Evolutionary conservation across 2,888 invertebrate genomes (phyloP).

Genomic region (Macrophya annulata): DNA sequence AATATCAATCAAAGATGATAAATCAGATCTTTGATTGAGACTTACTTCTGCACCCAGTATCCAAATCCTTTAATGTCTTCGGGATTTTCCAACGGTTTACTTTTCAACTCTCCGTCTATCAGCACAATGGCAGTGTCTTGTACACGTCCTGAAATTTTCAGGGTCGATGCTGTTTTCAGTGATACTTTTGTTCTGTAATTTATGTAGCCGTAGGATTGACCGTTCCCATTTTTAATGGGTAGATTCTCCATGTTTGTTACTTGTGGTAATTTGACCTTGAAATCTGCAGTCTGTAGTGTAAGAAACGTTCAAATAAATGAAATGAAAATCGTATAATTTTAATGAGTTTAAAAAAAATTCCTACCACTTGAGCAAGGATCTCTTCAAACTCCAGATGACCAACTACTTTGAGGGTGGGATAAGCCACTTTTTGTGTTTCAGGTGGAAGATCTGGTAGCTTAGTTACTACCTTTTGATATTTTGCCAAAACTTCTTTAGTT

Average conservation of each 20-base stretch:
- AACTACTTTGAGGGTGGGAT: conserved; percentile 68
- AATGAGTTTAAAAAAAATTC: neutral
- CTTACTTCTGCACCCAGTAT: conserved; percentile 71
- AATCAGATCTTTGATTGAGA: conserved; percentile 9
- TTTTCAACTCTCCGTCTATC: conserved; percentile 78
- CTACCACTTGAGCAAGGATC: conserved; percentile 66
- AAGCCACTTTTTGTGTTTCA: conserved; percentile 71
- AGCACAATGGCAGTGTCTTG: conserved; percentile 81
- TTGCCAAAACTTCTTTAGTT: conserved; percentile 63
- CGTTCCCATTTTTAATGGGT: conserved; percentile 77
- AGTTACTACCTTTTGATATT: conserved; percentile 70
- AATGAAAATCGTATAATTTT: neutral
- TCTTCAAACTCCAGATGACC: conserved; percentile 66
- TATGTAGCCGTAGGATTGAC: conserved; percentile 83
- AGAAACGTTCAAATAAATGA: neutral
- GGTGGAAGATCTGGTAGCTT: conserved; percentile 74
- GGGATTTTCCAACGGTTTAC: conserved; percentile 71
- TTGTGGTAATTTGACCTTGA: conserved; percentile 57
- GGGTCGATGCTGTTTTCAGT: conserved; percentile 66
- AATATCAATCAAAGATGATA: neutral
- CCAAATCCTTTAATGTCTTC: conserved; percentile 77
- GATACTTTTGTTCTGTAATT: conserved; percentile 79
- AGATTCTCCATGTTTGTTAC: conserved; percentile 73
- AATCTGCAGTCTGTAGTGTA: conserved; percentile 54
- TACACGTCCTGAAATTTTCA: conserved; percentile 78